Evolutionary conservation across 2,113 vertebrate genomes (phyloP), one percentile per base, ranked within the genome.

Genomic region (Numida meleagris): DNA sequence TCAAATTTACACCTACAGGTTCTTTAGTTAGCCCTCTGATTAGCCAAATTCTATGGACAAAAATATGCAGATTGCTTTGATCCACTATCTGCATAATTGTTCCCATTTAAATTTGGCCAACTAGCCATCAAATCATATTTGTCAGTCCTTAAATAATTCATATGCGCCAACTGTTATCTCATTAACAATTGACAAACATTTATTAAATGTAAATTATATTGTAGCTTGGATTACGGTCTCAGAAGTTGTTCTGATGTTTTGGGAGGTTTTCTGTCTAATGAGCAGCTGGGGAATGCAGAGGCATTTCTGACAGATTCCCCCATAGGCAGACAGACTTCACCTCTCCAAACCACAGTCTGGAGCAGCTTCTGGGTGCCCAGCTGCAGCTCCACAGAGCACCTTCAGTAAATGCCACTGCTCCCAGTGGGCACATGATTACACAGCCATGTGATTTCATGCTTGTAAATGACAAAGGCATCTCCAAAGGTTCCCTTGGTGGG

Each of bases 171-270:
- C 55, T 81, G 72, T 31, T 91, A 46, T 51, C 87, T 77, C 82
- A 96, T 91, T 95, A 96, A 91, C 63, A 89, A 88, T 65, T 92
- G 76, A 93, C 59, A 95, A 88, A 86, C 6, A 62, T 90, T 93
- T 89, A 77, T 88, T 93, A 93, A 82, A 93, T 76, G 38, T 40
- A 94, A 86, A 94, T 94, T 67, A 59, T 74, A 63, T 55, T 55
- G 50, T 63, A 83, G 74, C 33, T 46, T 78, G 50, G 50, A 82
- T 79, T 85, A 76, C 23, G 9, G 20, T 68, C 57, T 77, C 42
- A 77, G 36, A 82, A 51, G 82, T 71, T 23, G 50, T 90, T 71
- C 63, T 71, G 46, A 59, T 78, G 25, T 20, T 20, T 81, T 25
- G 25, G 45, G 36, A 83, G 25, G 51, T 80, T 83, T 82, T 12